Percentiles rank a stretch among this genome's conserved stretches.
phyloP scores from a whole-genome alignment of 2,888 invertebrate species.

The Eupsilia transversa region DNA sequence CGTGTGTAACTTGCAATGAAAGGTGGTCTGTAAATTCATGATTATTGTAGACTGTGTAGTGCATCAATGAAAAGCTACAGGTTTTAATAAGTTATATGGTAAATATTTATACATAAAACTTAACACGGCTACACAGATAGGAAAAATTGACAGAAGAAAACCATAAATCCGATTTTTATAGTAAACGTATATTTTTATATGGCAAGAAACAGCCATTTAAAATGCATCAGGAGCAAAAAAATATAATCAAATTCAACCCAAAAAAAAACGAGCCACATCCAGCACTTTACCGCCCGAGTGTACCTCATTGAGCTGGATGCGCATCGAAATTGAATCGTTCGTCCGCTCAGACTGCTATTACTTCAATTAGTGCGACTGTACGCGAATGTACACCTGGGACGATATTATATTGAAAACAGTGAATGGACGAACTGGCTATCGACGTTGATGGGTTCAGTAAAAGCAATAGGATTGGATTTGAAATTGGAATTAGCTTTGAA shows the following conservation, averaged over 20 bases:
- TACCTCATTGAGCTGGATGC: constrained; percentile 67
- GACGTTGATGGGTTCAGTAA: constrained; percentile 11
- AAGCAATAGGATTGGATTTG: constrained; percentile 31
- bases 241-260: too few relatives aligned
- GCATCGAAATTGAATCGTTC: constrained; percentile 68
- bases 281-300: constrained; percentile 12
- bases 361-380: constrained; percentile 68
- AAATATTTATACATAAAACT: too few relatives aligned
- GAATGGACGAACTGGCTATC: constrained; percentile 29
- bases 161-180: too few relatives aligned
- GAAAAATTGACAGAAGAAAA: too few relatives aligned
- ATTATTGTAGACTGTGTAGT: background rate
- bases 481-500: constrained; percentile 35
- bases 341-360: constrained; percentile 65
- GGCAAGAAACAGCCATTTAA: too few relatives aligned
- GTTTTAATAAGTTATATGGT: background rate
- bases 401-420: constrained; percentile 34
- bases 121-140: too few relatives aligned
- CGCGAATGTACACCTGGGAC: constrained; percentile 49
- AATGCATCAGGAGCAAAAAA: background rate
- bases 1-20: background rate
- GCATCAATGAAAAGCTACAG: background rate
- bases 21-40: background rate
- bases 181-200: too few relatives aligned
- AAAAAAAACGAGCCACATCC: constrained; percentile 14